Evolutionary conservation across 2,797 vertebrate genomes (phyloP).

Genomic region (Chromobotia macracanthus): DNA sequence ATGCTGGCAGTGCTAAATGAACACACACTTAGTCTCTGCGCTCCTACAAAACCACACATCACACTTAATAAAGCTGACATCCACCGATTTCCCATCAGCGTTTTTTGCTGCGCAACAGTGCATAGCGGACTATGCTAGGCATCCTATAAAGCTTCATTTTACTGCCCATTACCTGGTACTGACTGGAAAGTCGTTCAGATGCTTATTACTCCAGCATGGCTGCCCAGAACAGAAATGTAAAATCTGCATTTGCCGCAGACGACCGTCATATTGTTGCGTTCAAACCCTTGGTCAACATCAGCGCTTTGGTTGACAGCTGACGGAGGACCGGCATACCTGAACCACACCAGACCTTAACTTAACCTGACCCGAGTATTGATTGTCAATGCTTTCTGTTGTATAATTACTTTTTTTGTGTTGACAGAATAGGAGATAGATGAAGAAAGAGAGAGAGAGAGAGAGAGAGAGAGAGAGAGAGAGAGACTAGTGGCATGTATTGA

Average conservation of each 20-base stretch:
- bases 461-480: slow-evolving; percentile 59
- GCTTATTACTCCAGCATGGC: slow-evolving; percentile 64
- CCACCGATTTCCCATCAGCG: slow-evolving; percentile 38
- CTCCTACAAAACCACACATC: neutral
- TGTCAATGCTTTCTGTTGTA: slow-evolving; percentile 90
- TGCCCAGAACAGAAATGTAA: slow-evolving; percentile 60
- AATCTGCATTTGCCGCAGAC: slow-evolving; percentile 55
- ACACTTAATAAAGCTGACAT: slow-evolving; percentile 37
- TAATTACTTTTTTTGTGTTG: slow-evolving; percentile 92
- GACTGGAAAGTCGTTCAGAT: slow-evolving; percentile 19
- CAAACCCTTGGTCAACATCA: slow-evolving; percentile 64
- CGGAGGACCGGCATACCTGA: slow-evolving; percentile 64
- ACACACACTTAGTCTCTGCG: neutral
- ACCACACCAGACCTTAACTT: slow-evolving; percentile 77
- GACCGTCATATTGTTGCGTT: slow-evolving; percentile 66
- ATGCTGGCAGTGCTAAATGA: slow-evolving; percentile 11
- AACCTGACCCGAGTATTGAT: slow-evolving; percentile 86
- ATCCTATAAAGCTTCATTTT: slow-evolving; percentile 35
- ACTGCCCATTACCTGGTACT: slow-evolving; percentile 27
- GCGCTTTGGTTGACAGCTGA: slow-evolving; percentile 77
- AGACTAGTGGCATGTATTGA: slow-evolving; percentile 88
- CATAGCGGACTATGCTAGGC: slow-evolving; percentile 19
- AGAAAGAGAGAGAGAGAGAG: slow-evolving; percentile 1
- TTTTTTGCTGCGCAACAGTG: slow-evolving; percentile 25
- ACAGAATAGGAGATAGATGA: slow-evolving; percentile 33